phyloP scores from a whole-genome alignment of 2,797 vertebrate genomes.

The Melanotaenia nigrans region DNA sequence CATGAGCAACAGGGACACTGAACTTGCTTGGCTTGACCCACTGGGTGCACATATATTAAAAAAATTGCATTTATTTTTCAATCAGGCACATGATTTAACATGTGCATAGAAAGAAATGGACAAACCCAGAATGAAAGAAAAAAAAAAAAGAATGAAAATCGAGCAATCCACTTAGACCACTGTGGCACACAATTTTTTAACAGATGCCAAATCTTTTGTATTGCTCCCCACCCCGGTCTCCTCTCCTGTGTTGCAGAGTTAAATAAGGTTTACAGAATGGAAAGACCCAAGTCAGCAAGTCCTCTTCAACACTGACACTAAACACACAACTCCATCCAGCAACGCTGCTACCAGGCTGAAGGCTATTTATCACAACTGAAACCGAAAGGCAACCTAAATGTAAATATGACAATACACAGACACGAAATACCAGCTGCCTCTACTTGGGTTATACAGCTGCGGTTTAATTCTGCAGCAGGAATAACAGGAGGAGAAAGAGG shows the following conservation, averaged over 20 bases:
- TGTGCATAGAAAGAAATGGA: slow-evolving; percentile 42
- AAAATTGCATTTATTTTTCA: slow-evolving; percentile 66
- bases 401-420: slow-evolving; percentile 69
- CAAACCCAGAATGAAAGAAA: slow-evolving; percentile 29
- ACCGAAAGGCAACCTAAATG: slow-evolving; percentile 73
- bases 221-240: slow-evolving; percentile 47
- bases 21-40: slow-evolving; percentile 38
- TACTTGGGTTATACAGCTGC: slow-evolving; percentile 38
- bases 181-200: slow-evolving; percentile 76
- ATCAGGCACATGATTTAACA: slow-evolving; percentile 67
- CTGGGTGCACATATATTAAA: slow-evolving; percentile 56
- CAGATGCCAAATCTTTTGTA: slow-evolving; percentile 78
- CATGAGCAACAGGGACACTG: not conserved
- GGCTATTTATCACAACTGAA: slow-evolving; percentile 71
- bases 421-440: slow-evolving; percentile 66
- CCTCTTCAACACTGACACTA: slow-evolving; percentile 76
- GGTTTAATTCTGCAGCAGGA: slow-evolving; percentile 54
- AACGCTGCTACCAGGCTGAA: slow-evolving; percentile 72
- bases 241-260: slow-evolving; percentile 74
- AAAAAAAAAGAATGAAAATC: slow-evolving; percentile 64
- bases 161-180: slow-evolving; percentile 74
- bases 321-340: slow-evolving; percentile 81
- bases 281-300: slow-evolving; percentile 85
- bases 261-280: slow-evolving; percentile 83
- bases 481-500: slow-evolving; percentile 18